These are phyloP conservation scores for Meteorus sp. DNA, from an alignment of 1,140 invertebrate species.

Conservation along the genomic window DNA sequence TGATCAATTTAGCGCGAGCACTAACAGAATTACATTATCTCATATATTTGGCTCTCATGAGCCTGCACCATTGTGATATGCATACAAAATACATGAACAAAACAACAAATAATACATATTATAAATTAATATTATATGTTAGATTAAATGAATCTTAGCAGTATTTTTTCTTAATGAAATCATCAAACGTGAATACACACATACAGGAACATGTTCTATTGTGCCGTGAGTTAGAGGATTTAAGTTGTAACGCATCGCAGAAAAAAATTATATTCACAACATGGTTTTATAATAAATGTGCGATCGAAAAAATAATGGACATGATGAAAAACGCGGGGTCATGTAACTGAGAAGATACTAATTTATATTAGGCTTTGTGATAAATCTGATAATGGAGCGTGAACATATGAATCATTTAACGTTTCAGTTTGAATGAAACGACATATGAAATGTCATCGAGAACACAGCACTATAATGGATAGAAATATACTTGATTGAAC, in stretches of 20 bases:
- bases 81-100: slow-evolving; percentile 17
- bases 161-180: slow-evolving; percentile 10
- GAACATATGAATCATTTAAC: neutral
- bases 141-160: neutral
- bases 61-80: slow-evolving; percentile 4
- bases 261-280: too few relatives aligned
- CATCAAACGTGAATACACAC: slow-evolving; percentile 1
- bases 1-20: neutral
- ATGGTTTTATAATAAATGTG: too few relatives aligned
- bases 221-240: too few relatives aligned
- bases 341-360: slow-evolving; percentile 7
- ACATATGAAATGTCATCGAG: too few relatives aligned
- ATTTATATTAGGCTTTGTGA: slow-evolving; percentile 18
- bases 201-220: too few relatives aligned
- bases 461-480: too few relatives aligned
- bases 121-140: neutral
- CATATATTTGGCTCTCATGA: slow-evolving; percentile 8
- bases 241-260: too few relatives aligned
- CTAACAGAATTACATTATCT: neutral
- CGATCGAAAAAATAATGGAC: neutral
- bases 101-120: too few relatives aligned
- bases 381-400: slow-evolving; percentile 12
- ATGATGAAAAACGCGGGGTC: neutral
- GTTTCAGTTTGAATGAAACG: too few relatives aligned
- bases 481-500: too few relatives aligned